Base-by-base conservation (phyloP, 2,888 invertebrate species). In the Luperina testacea region DNA sequence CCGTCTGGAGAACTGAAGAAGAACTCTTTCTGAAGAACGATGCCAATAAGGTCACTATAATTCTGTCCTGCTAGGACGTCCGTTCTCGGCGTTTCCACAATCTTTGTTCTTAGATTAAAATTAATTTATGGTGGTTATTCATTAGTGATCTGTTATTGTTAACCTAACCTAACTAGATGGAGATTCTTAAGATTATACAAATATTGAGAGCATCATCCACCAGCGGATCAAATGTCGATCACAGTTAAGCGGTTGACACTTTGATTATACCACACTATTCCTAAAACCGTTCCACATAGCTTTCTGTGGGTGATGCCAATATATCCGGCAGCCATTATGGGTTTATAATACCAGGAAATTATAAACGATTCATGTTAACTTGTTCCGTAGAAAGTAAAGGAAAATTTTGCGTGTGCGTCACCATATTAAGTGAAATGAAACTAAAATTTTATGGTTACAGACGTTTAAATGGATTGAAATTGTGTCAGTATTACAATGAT, bases 331-430 rank as follows among this genome's bases (percentile, higher is more conserved):
- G 4, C 2, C 5, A 27, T 53, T 63, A 63, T 53, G 20, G 42
- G 3, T 20, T 42, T 38, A 65, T 57, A 59, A 27, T 68, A 61
- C 75, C 53, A 69, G 57, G 59, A 77, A 73, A 68, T 27, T 8
- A 38, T 51, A 61, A n/a, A 32, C 4, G 5, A 38, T 67, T 61
- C 27, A 5, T 8, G 24, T 27, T 72, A 64, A 78, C 27, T 72
- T 48, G 68, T 75, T 77, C 27, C 15, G 67, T 69, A 83, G 81
- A 87, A 85, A 85, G 81, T 72, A 48, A 64, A 57, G 77, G 42
- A 81, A 83, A 73, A 72, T 63, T 59, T 65, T 75, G 24, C 45
- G 48, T 57, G 38, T 75, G 75, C 80, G 32, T 78, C 85, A 68
- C n/a, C 71, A 24, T 51, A 57, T n/a, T 57, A 51, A 48, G 51